phyloP scores from a whole-genome alignment of 2,113 vertebrate genomes.

The Sceloporus tristichus region DNA sequence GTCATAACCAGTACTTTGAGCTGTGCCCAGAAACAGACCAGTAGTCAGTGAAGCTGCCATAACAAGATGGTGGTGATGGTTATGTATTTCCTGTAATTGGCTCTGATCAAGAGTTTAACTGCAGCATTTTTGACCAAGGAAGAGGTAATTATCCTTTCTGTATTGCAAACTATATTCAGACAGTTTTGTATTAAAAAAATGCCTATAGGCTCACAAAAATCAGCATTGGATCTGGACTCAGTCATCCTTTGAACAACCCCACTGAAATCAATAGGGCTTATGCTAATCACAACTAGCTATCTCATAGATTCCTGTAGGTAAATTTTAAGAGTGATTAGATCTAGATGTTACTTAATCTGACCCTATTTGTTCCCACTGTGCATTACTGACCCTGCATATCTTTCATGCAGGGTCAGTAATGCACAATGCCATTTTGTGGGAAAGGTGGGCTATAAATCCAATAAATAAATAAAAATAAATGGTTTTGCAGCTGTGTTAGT shows the following conservation, averaged over 20 bases:
- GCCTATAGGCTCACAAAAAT: background rate
- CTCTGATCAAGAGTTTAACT: no score
- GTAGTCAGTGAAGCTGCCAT: no score
- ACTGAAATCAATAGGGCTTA: background rate
- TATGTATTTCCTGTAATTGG: no score
- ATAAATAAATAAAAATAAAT: no score
- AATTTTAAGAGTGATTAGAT: background rate
- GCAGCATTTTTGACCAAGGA: no score
- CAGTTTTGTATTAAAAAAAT: background rate
- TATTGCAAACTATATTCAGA: background rate
- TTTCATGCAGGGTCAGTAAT: background rate
- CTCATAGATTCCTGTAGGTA: background rate
- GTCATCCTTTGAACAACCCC: background rate
- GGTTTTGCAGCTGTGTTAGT: no score
- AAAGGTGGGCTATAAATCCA: no score
- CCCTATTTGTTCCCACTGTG: background rate
- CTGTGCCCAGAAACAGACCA: no score
- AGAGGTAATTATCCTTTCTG: background rate
- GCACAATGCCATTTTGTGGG: no score
- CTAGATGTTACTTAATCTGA: background rate
- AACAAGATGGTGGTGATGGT: no score
- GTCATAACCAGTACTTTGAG: no score
- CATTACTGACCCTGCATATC: background rate
- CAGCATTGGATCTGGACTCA: background rate
- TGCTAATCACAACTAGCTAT: background rate